A percentile compares a stretch with the other conserved stretches of the same genome.
Evolutionary conservation across 2,113 vertebrate genomes (phyloP).

Genomic region (Pseudorectes ferrugineus): DNA sequence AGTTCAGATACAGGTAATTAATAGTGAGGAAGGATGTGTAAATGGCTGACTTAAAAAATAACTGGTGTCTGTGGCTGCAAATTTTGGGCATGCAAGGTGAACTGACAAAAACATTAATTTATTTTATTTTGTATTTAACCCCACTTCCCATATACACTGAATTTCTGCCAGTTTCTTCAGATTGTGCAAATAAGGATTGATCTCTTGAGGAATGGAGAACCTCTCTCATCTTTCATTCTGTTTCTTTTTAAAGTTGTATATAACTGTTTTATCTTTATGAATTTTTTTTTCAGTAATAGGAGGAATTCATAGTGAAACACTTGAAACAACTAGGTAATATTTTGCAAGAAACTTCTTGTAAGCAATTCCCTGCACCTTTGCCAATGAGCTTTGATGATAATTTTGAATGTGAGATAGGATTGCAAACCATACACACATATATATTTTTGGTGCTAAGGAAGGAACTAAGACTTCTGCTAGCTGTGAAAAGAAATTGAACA

Average conservation of each 20-base stretch:
- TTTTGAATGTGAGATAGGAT: not conserved
- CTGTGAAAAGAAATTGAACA: not conserved
- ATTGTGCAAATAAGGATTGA: not conserved
- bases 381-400: not conserved
- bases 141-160: not conserved
- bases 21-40: not conserved
- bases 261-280: not conserved
- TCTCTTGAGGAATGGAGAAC: not conserved
- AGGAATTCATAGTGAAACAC: not conserved
- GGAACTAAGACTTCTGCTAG: not conserved
- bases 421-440: not conserved
- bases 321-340: not conserved
- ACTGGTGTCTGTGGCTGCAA: not conserved
- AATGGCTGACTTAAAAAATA: not conserved
- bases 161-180: not conserved
- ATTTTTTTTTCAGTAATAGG: not conserved
- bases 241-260: not conserved
- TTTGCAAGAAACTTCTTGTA: not conserved
- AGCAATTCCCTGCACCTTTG: not conserved
- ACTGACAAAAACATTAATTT: not conserved
- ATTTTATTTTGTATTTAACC: not conserved
- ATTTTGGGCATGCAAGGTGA: not conserved
- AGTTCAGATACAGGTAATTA: not conserved
- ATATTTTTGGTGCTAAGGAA: not conserved
- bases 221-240: not conserved